phyloP scores from a whole-genome alignment of 2,888 invertebrate species.

The Harpalus rubripes region DNA sequence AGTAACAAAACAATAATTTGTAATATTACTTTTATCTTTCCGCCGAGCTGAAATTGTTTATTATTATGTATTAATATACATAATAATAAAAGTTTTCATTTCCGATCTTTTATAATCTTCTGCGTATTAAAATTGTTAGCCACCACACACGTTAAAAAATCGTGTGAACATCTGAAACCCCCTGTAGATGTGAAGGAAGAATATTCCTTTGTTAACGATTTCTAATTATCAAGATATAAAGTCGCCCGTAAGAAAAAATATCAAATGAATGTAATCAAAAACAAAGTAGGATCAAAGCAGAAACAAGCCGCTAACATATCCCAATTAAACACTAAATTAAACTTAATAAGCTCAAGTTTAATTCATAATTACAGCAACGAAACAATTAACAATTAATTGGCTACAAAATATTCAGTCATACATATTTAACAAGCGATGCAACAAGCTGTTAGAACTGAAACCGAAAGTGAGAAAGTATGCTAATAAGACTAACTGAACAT shows the following conservation, averaged over 20 bases:
- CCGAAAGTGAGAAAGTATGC: conserved; percentile 44
- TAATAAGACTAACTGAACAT: conserved; percentile 2
- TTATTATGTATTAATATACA: too few relatives aligned
- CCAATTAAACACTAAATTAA: conserved; percentile 46
- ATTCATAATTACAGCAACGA: conserved; percentile 40
- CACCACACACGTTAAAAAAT: too few relatives aligned
- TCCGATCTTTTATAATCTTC: too few relatives aligned
- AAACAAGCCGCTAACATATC: conserved; percentile 45
- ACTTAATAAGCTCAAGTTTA: conserved; percentile 41
- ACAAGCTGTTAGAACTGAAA: conserved; percentile 35
- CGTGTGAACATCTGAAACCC: too few relatives aligned
- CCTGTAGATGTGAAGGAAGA: too few relatives aligned
- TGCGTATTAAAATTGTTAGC: too few relatives aligned
- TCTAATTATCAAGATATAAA: too few relatives aligned
- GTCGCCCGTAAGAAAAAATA: not conserved
- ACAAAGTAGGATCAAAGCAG: conserved; percentile 16
- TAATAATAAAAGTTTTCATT: too few relatives aligned
- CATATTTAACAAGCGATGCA: conserved; percentile 42
- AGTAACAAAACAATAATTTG: too few relatives aligned
- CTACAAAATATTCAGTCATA: conserved; percentile 44
- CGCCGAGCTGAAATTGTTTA: too few relatives aligned
- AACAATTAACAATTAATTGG: conserved; percentile 37
- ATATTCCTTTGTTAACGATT: too few relatives aligned
- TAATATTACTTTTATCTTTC: too few relatives aligned
- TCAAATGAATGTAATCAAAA: not conserved